phyloP scores from a whole-genome alignment of 2,888 invertebrate genomes.

The Drosophila maculinotata region DNA sequence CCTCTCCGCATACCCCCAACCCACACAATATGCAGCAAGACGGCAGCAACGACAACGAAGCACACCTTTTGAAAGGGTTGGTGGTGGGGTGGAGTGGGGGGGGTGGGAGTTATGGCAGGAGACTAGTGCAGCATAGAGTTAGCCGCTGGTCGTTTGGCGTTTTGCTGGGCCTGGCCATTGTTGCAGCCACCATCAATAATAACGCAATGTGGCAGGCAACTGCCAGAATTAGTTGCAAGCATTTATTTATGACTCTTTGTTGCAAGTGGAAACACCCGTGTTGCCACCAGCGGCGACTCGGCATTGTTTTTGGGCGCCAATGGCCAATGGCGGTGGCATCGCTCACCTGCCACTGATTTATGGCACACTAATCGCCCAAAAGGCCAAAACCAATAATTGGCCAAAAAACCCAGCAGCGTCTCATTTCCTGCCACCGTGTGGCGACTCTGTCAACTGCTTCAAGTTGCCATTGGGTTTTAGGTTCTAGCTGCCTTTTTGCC shows the following conservation, averaged over 20 bases:
- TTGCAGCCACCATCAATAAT: slow-evolving; percentile 71
- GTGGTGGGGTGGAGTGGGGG: not conserved
- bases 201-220: slow-evolving; percentile 75
- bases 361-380: slow-evolving; percentile 65
- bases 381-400: slow-evolving; percentile 68
- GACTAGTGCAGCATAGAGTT: not conserved
- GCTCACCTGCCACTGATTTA: slow-evolving; percentile 70
- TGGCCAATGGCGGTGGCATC: slow-evolving; percentile 19
- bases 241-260: slow-evolving; percentile 81
- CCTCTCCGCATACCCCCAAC: no score
- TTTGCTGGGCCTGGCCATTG: slow-evolving; percentile 45
- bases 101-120: not conserved
- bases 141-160: slow-evolving; percentile 16
- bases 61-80: slow-evolving; percentile 1
- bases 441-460: slow-evolving; percentile 13
- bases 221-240: slow-evolving; percentile 78
- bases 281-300: slow-evolving; percentile 6
- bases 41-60: slow-evolving; percentile 15
- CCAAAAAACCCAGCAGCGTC: slow-evolving; percentile 11
- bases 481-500: no score
- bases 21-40: slow-evolving; percentile 8
- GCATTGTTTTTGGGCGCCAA: slow-evolving; percentile 49
- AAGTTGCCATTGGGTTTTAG: slow-evolving; percentile 1
- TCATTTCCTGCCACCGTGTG: slow-evolving; percentile 37
- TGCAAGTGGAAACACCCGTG: slow-evolving; percentile 35